Evolutionary conservation across 2,113 vertebrate genomes (phyloP).

Genomic region (Neolamprologus ventralis): DNA sequence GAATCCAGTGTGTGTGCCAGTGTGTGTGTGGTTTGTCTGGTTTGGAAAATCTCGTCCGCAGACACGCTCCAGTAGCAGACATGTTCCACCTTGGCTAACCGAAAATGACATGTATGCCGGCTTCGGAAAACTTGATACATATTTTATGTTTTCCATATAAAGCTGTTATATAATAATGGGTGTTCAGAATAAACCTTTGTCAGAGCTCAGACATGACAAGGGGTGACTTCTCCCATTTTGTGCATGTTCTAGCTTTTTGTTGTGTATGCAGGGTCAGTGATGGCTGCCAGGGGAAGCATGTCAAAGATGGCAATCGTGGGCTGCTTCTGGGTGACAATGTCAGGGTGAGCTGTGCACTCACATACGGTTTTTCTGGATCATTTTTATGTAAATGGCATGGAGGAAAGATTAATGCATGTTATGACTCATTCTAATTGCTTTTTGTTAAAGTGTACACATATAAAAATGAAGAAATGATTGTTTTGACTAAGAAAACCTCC

Average conservation of each 20-base stretch:
- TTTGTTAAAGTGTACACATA: not conserved
- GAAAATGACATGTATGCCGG: constrained; percentile 18
- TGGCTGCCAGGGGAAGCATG: not conserved
- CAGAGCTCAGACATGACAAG: not conserved
- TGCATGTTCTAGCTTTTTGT: not conserved
- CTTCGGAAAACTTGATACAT: constrained; percentile 20
- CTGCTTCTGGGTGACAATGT: not conserved
- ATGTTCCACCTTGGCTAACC: constrained; percentile 44
- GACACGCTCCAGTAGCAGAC: constrained; percentile 22
- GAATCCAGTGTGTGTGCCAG: not conserved
- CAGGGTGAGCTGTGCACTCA: not conserved
- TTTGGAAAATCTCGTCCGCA: constrained; percentile 31
- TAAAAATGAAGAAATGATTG: not conserved
- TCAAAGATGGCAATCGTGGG: not conserved
- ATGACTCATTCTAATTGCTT: not conserved
- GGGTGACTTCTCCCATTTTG: not conserved
- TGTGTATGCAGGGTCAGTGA: not conserved
- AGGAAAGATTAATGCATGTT: not conserved
- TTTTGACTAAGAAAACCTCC: not conserved
- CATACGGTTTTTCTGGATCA: not conserved
- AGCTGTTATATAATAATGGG: not conserved
- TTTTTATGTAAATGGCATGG: not conserved
- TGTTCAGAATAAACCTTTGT: not conserved
- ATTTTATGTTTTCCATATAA: constrained; percentile 14
- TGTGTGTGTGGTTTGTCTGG: not conserved